A percentile compares a stretch with the other conserved stretches of the same genome.
Evolutionary conservation across 1,140 invertebrate genomes (phyloP).

Genomic region (Dreissena rostriformis): DNA sequence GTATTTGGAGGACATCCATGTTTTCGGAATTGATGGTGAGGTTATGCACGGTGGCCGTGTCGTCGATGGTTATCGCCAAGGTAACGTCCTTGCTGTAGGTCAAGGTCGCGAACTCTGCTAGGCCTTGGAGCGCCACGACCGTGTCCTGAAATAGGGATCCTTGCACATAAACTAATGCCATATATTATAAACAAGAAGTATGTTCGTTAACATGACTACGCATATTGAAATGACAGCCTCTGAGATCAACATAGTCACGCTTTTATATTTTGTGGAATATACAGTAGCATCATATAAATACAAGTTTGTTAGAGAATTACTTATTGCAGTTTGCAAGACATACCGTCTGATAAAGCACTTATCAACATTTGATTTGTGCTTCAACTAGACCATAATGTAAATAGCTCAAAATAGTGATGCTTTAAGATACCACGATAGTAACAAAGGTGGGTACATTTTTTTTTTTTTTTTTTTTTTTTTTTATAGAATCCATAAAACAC

Average conservation of each 20-base stretch:
- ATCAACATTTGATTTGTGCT: too few relatives aligned
- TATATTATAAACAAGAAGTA: background rate
- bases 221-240: background rate
- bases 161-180: background rate
- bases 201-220: background rate
- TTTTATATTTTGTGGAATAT: background rate
- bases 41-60: background rate
- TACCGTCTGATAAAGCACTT: too few relatives aligned
- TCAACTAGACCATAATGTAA: too few relatives aligned
- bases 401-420: too few relatives aligned
- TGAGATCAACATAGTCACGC: background rate
- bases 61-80: conserved; percentile 9
- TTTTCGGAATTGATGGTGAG: conserved; percentile 28
- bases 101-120: conserved; percentile 20
- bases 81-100: conserved; percentile 19
- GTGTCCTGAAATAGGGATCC: conserved; percentile 38
- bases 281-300: background rate
- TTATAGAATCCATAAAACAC: too few relatives aligned
- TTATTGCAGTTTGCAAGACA: too few relatives aligned
- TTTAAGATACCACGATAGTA: too few relatives aligned
- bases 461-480: too few relatives aligned
- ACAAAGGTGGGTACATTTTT: too few relatives aligned
- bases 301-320: background rate
- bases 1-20: conserved; percentile 26
- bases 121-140: conserved; percentile 30